These are phyloP conservation scores for Graptemys geographica DNA, from an alignment of 2,797 vertebrate genomes.

Conservation along the genomic window DNA sequence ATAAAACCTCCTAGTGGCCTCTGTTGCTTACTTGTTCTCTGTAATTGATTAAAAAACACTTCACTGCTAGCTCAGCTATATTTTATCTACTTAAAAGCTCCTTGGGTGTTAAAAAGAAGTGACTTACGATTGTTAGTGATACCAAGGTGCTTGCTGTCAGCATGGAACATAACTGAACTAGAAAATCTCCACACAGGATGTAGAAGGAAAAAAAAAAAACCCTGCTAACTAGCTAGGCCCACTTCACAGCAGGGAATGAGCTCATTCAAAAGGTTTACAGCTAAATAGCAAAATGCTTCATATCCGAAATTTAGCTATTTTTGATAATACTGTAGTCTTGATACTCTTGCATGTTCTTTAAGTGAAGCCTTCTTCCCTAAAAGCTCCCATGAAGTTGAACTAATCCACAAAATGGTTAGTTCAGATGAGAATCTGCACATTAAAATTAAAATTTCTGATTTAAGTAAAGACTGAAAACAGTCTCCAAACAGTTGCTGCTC, in stretches of 20 bases:
- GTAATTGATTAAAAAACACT: neutral
- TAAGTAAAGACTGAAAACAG: neutral
- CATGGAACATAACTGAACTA: neutral
- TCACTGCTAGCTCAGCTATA: slow-evolving; percentile 1
- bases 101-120: slow-evolving; percentile 8
- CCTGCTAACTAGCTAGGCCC: neutral
- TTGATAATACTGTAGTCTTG: neutral
- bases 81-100: neutral
- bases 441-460: neutral
- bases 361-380: neutral
- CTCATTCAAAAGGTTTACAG: neutral
- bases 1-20: neutral
- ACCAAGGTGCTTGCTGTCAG: neutral
- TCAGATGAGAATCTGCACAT: neutral
- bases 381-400: neutral
- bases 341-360: neutral
- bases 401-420: rapidly evolving
- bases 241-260: neutral
- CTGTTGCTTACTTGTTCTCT: neutral
- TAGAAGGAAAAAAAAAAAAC: neutral
- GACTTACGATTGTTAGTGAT: neutral
- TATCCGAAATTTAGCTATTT: neutral
- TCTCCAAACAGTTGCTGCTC: neutral
- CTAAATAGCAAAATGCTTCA: neutral
- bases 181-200: neutral